Conservation (phyloP, 1,140 invertebrate species). For the Listronotus bonariensis region DNA sequence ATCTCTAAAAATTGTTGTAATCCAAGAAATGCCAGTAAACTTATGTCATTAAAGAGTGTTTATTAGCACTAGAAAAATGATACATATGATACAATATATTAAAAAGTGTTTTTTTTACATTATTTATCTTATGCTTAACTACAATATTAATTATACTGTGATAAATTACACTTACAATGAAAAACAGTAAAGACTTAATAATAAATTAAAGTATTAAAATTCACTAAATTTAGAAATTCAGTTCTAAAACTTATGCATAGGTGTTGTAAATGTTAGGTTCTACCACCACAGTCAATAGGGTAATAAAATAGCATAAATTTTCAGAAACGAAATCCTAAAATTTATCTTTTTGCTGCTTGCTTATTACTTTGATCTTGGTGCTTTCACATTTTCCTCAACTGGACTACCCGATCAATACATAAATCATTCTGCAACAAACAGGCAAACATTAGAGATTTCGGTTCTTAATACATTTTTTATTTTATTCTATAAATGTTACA, state of each 20-base stretch:
- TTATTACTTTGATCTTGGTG: slow-evolving; percentile 29
- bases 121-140: too few species aligned
- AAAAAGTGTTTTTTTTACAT: too few species aligned
- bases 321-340: slow-evolving; percentile 49
- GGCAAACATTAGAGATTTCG: slow-evolving; percentile 52
- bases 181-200: slow-evolving; percentile 2
- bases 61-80: too few species aligned
- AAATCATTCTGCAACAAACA: slow-evolving; percentile 57
- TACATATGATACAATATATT: too few species aligned
- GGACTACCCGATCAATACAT: slow-evolving; percentile 53
- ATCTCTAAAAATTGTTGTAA: too few species aligned
- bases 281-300: slow-evolving; percentile 9
- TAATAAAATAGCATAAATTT: slow-evolving; percentile 21
- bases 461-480: slow-evolving; percentile 43
- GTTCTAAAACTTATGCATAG: slow-evolving; percentile 36
- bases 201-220: slow-evolving; percentile 2
- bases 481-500: not conserved
- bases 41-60: too few species aligned
- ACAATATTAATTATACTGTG: too few species aligned
- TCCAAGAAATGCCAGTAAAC: too few species aligned
- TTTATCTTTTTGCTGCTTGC: slow-evolving; percentile 29
- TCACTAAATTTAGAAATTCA: slow-evolving; percentile 17
- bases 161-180: not conserved
- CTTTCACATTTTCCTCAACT: slow-evolving; percentile 18
- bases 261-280: slow-evolving; percentile 6